Percentiles rank a stretch among this genome's conserved stretches.
phyloP scores from a whole-genome alignment of 2,888 invertebrate species.

The Tridacna gigas region DNA sequence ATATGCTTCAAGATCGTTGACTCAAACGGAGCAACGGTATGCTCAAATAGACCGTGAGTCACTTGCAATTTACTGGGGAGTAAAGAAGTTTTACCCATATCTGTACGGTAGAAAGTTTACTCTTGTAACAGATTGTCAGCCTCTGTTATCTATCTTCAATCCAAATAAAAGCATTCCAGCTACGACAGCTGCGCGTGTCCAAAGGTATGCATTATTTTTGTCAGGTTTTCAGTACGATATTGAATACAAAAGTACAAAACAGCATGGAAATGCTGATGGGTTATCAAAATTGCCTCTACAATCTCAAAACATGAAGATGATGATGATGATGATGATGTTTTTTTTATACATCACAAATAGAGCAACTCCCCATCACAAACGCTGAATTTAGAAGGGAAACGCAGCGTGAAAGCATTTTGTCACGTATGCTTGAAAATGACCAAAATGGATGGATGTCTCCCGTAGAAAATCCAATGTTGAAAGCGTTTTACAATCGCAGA shows the following conservation, averaged over 20 bases:
- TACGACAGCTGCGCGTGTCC: no score
- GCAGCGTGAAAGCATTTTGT: slow-evolving; percentile 40
- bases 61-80: no score
- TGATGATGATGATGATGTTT: slow-evolving; percentile 22
- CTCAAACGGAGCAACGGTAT: no score
- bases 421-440: slow-evolving; percentile 22
- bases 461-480: slow-evolving; percentile 4
- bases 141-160: no score
- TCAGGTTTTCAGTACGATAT: slow-evolving; percentile 81
- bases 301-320: background rate
- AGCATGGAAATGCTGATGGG: slow-evolving; percentile 80
- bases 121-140: no score
- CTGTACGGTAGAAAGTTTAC: no score
- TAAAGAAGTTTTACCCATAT: no score
- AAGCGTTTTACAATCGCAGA: slow-evolving; percentile 33
- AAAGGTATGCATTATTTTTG: slow-evolving; percentile 74
- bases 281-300: slow-evolving; percentile 70
- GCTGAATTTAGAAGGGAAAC: no score
- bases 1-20: no score
- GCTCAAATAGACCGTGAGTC: no score
- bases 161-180: no score
- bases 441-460: slow-evolving; percentile 48
- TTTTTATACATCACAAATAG: no score
- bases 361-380: slow-evolving; percentile 50
- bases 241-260: slow-evolving; percentile 71